A percentile compares a stretch with the other conserved stretches of the same genome.
phyloP scores from a whole-genome alignment of 2,888 invertebrate genomes.

The Leptinotarsa haldemani region DNA sequence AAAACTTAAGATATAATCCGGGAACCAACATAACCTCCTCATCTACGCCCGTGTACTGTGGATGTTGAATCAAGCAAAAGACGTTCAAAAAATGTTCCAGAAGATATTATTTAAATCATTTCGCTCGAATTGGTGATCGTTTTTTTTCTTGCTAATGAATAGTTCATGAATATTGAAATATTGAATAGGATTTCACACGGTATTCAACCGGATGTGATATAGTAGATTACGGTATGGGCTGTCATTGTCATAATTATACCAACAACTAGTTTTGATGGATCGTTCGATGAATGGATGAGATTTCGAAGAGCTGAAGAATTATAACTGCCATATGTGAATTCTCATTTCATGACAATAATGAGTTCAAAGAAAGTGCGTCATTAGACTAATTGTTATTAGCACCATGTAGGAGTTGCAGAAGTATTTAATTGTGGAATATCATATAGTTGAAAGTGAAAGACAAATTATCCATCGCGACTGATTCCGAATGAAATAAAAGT shows the following conservation, averaged over 20 bases:
- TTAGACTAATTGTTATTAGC: too few relatives aligned
- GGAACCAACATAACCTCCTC: background rate
- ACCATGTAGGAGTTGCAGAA: too few relatives aligned
- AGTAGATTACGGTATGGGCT: constrained; percentile 18
- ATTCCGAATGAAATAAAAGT: too few relatives aligned
- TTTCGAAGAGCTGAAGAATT: too few relatives aligned
- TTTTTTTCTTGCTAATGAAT: constrained; percentile 30
- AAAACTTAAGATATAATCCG: background rate
- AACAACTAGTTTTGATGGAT: constrained; percentile 21
- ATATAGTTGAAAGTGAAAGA: too few relatives aligned
- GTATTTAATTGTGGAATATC: too few relatives aligned
- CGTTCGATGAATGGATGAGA: background rate
- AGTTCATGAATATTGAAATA: constrained; percentile 22
- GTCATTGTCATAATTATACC: constrained; percentile 24
- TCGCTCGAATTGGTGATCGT: constrained; percentile 26
- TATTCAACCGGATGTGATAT: constrained; percentile 19
- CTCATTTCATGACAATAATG: too few relatives aligned
- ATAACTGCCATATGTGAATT: too few relatives aligned
- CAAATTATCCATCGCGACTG: too few relatives aligned
- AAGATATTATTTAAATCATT: constrained; percentile 35
- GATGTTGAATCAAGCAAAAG: background rate
- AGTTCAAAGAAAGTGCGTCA: too few relatives aligned
- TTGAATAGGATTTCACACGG: constrained; percentile 21
- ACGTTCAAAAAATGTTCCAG: constrained; percentile 23
- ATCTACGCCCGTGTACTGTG: background rate